phyloP scores from a whole-genome alignment of 1,140 invertebrate species.

The Campodea augens region DNA sequence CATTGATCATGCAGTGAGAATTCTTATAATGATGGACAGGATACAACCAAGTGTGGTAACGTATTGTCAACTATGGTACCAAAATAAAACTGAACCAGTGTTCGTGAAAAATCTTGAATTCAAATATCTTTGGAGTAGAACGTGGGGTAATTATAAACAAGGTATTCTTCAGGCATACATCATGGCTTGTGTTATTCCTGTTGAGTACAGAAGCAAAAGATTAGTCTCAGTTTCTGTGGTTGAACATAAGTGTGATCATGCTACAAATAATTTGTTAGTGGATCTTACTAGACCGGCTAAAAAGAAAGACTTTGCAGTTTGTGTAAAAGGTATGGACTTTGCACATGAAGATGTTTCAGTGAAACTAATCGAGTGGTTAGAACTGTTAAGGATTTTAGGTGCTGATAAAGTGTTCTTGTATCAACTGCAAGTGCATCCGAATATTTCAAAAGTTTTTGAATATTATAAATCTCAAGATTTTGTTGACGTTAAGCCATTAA shows the following conservation, averaged over 20 bases:
- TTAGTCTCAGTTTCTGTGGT: slow-evolving; percentile 5
- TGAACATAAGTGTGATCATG: slow-evolving; percentile 2
- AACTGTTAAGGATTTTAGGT: slow-evolving; percentile 27
- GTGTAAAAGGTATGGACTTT: slow-evolving; percentile 34
- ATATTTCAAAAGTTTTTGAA: slow-evolving; percentile 24
- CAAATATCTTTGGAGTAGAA: slow-evolving; percentile 25
- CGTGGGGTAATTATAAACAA: slow-evolving; percentile 25
- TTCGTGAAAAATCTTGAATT: slow-evolving; percentile 18
- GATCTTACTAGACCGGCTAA: slow-evolving; percentile 18
- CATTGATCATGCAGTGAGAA: slow-evolving; percentile 20
- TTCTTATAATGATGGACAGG: slow-evolving; percentile 25
- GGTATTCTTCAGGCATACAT: slow-evolving; percentile 19
- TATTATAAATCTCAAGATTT: slow-evolving; percentile 23
- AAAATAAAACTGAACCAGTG: slow-evolving; percentile 18
- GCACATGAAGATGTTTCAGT: slow-evolving; percentile 25
- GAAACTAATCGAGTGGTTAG: slow-evolving; percentile 31
- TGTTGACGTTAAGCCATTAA: slow-evolving; percentile 25
- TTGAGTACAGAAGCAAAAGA: not conserved
- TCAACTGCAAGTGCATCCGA: slow-evolving; percentile 27
- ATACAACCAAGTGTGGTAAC: slow-evolving; percentile 21
- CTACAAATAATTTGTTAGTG: slow-evolving; percentile 9
- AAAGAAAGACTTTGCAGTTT: slow-evolving; percentile 30
- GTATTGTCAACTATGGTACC: slow-evolving; percentile 24
- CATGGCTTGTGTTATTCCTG: slow-evolving; percentile 16
- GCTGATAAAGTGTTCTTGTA: slow-evolving; percentile 32